phyloP scores from a whole-genome alignment of 2,797 vertebrate species.

The Tokudaia tokunoshimensis region DNA sequence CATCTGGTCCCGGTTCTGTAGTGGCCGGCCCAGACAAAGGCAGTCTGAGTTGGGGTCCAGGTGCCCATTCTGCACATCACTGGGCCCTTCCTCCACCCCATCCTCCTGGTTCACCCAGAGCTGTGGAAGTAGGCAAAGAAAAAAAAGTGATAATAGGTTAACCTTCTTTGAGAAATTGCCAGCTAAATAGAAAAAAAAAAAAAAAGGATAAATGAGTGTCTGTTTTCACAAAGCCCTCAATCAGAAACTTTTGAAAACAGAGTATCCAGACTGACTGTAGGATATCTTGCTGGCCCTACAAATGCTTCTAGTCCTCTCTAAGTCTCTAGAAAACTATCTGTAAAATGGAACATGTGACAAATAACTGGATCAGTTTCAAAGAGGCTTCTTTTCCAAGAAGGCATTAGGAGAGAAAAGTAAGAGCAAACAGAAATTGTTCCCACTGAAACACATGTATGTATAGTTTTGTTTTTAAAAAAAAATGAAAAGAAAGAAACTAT shows the following conservation, averaged over 20 bases:
- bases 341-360: conserved; percentile 6
- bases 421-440: background rate
- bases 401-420: conserved; percentile 32
- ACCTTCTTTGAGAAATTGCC: conserved; percentile 42
- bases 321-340: background rate
- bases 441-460: background rate
- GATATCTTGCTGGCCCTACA: background rate
- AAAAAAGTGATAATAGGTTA: conserved; percentile 60
- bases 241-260: conserved; percentile 25
- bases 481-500: background rate
- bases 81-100: conserved; percentile 95
- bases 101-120: conserved; percentile 99
- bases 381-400: conserved; percentile 10
- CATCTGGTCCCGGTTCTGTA: conserved; percentile 99
- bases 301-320: conserved; percentile 16
- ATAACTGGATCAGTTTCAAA: conserved; percentile 21
- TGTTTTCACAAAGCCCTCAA: conserved; percentile 31
- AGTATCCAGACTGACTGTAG: background rate
- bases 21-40: conserved; percentile 96
- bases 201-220: conserved; percentile 31
- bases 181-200: background rate
- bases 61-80: conserved; percentile 98
- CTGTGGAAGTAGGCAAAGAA: conserved; percentile 86
- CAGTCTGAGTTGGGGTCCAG: conserved; percentile 97
- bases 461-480: background rate